A percentile compares a stretch with the other conserved stretches of the same genome.
Conservation (phyloP, 2,888 invertebrate genomes). For the Eupithecia insigniata region DNA sequence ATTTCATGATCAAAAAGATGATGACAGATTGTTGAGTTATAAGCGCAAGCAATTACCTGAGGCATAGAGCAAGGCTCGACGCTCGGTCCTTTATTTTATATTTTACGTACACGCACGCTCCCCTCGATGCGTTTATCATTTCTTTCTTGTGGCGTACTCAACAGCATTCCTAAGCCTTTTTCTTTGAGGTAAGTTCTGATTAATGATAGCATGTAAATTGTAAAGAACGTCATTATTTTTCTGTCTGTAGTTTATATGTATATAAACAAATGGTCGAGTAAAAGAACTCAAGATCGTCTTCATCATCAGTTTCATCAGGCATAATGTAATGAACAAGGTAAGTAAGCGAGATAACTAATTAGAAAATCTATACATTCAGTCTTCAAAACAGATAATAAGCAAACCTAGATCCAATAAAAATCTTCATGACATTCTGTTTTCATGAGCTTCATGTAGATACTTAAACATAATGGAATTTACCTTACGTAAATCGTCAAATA, state of each 20-base stretch:
- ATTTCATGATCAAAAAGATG: not conserved
- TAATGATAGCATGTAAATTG: conserved; percentile 47
- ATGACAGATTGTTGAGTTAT: not conserved
- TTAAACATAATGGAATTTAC: not conserved
- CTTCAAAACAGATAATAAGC: not conserved
- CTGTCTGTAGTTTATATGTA: not conserved
- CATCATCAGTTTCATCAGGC: not conserved
- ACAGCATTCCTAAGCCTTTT: conserved; percentile 20
- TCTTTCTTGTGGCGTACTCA: not conserved
- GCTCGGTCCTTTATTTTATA: conserved; percentile 29
- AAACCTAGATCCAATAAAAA: not conserved
- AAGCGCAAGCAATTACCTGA: not conserved
- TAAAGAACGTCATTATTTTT: conserved; percentile 42
- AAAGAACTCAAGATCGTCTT: not conserved
- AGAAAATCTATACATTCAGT: not conserved
- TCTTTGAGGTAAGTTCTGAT: conserved; percentile 42
- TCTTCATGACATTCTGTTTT: not conserved
- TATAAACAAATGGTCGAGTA: not conserved
- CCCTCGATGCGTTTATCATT: not conserved
- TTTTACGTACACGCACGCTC: not conserved
- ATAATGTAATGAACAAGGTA: not conserved
- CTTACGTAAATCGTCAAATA: not conserved
- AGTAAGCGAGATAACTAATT: not conserved
- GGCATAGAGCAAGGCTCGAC: conserved; percentile 29
- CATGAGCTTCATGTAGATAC: not conserved